Evolutionary conservation across 2,113 vertebrate species (phyloP), one percentile per base, ranked within the genome.

Genomic region (Sphaerodactylus townsendi): DNA sequence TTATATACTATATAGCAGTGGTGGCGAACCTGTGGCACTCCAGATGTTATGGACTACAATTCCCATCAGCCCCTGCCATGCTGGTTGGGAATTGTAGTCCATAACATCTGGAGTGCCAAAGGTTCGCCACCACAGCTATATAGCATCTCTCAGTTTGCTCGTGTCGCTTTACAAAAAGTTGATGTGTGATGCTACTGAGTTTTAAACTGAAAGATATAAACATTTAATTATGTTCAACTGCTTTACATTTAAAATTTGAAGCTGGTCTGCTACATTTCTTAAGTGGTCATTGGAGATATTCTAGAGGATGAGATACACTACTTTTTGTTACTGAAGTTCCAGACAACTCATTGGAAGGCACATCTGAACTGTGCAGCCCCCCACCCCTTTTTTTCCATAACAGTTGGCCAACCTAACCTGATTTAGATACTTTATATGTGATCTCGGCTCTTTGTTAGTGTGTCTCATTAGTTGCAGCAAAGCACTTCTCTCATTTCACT

Each of bases 251-350:
- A 62, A 62, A 72, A 39, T 59, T 39, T 37, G 21, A 77, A 78
- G 17, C 64, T 66, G 86, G 62, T 81, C 2, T 74, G 59, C 17
- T 28, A 50, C 64, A 41, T 6, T 82, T 86, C 74, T 79, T 80
- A 30, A 23, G 3, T 50, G 6, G 65, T 72, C 46, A 77, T 6
- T 39, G 62, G 56, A 83, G 10, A 35, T 77, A 21, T 41, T 10
- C 25, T 50, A 74, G 46, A 62, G 48, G 50, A 75, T 48, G 10
- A 7, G 25, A 77, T 21, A 19, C 9, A 2, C 14, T 53, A 14
- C n/a, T 74, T 72, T 17, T 62, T 25, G 41, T 41, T 28, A 35
- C 86, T 85, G 78, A 85, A 85, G 37, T 39, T 82, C 46, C 25
- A 77, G n/a, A 19, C 28, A 35, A 82, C 83, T 1, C 77, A 77